Evolutionary conservation across 2,113 vertebrate species (phyloP).

Genomic region (Nestor notabilis): DNA sequence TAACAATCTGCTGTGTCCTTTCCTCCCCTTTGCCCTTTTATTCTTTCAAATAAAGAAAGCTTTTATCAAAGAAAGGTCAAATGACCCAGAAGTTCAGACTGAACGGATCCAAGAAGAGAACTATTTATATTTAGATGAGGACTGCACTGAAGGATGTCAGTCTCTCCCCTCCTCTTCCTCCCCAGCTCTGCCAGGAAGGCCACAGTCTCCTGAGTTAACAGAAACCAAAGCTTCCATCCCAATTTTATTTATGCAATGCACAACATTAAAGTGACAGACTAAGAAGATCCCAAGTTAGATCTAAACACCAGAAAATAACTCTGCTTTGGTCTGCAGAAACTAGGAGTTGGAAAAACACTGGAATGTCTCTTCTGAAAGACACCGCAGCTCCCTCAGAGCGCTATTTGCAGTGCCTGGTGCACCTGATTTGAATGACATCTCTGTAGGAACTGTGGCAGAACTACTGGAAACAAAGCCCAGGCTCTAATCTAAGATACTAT

Average conservation of each 20-base stretch:
- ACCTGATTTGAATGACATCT: neutral
- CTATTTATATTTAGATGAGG: neutral
- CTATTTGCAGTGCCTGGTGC: fast-evolving
- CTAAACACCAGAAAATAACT: neutral
- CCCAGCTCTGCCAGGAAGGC: neutral
- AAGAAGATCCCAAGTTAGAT: neutral
- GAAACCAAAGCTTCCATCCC: neutral
- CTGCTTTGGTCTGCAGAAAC: neutral
- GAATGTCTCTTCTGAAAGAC: neutral
- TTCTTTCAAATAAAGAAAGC: slow-evolving; percentile 28
- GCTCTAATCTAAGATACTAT: neutral
- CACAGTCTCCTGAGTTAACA: neutral
- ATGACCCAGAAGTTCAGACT: neutral
- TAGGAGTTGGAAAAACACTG: neutral
- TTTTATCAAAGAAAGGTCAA: slow-evolving; percentile 51
- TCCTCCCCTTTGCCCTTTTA: slow-evolving; percentile 4
- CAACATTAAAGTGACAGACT: neutral
- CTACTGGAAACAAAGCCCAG: neutral
- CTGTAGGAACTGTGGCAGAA: neutral
- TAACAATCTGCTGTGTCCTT: neutral
- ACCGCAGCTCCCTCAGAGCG: neutral
- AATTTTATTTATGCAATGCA: neutral
- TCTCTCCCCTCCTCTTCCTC: neutral
- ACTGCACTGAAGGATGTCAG: neutral
- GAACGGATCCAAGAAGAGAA: neutral